phyloP scores from a whole-genome alignment of 2,113 vertebrate species.

The Syrmaticus mikado region DNA sequence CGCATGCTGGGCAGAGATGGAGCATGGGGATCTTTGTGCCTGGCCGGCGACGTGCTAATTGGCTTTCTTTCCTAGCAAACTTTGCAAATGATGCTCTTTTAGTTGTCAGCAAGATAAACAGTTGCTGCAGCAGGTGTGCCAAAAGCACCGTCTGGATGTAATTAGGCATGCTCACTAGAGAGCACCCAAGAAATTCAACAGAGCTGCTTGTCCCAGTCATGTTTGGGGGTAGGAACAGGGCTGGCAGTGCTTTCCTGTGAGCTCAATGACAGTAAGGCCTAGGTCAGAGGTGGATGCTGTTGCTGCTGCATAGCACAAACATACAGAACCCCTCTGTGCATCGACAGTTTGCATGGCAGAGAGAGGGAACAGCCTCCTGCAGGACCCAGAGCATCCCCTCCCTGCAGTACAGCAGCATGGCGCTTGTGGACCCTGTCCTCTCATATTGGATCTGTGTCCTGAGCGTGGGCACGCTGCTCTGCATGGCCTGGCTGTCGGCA shows the following conservation, averaged over 20 bases:
- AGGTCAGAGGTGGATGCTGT: not conserved
- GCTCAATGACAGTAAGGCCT: not conserved
- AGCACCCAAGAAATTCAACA: not conserved
- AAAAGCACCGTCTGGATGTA: not conserved
- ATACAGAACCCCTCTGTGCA: not conserved
- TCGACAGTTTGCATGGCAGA: fast-evolving
- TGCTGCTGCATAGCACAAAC: not conserved
- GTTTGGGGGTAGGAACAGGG: fast-evolving
- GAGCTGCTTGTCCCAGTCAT: not conserved
- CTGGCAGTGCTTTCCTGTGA: not conserved
- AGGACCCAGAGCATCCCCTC: no score
- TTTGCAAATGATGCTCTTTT: not conserved
- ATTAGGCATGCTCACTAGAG: not conserved
- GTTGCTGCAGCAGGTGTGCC: not conserved
- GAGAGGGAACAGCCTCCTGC: no score
- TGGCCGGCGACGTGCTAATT: not conserved
- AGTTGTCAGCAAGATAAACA: not conserved
- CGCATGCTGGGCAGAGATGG: not conserved
- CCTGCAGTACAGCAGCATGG: not conserved
- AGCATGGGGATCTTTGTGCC: not conserved
- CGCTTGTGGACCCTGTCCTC: fast-evolving
- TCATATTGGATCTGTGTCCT: not conserved
- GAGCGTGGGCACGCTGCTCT: no score
- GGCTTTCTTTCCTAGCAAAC: not conserved
- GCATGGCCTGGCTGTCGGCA: not conserved